phyloP scores from a whole-genome alignment of 2,113 vertebrate genomes.

The Cyprinus carpio region DNA sequence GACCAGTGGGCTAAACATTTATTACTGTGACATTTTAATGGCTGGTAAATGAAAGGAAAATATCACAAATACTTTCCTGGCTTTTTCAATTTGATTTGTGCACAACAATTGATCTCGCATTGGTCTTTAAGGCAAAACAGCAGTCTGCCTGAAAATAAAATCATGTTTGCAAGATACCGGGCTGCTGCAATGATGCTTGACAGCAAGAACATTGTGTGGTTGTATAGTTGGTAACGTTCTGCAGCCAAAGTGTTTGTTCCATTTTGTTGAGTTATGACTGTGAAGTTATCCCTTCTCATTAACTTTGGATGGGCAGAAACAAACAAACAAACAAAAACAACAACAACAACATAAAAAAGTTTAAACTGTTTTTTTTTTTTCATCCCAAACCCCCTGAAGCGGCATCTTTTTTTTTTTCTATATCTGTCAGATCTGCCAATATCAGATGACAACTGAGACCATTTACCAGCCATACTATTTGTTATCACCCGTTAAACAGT shows the following conservation, averaged over 20 bases:
- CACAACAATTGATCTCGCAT: not conserved
- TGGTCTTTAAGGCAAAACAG: not conserved
- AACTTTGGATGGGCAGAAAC: not conserved
- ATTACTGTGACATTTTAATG: constrained; percentile 36
- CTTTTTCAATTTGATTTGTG: constrained; percentile 17
- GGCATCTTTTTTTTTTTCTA: not conserved
- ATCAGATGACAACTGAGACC: not conserved
- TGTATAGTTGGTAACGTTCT: not conserved
- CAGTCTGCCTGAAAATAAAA: not conserved
- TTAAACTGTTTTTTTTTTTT: too few relatives aligned
- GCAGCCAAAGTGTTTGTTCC: not conserved
- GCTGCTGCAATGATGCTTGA: not conserved
- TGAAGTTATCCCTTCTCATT: not conserved
- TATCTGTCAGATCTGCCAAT: not conserved
- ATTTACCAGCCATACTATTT: not conserved
- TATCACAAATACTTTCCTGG: constrained; percentile 38
- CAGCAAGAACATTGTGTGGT: not conserved
- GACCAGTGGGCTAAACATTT: constrained; percentile 21
- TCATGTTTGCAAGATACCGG: not conserved
- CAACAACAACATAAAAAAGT: too few relatives aligned
- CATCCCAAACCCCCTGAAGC: not conserved
- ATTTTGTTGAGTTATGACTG: not conserved
- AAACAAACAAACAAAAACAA: not conserved
- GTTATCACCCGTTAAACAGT: not conserved
- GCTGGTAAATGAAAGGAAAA: constrained; percentile 42